Evolutionary conservation across 2,888 invertebrate genomes (phyloP), one percentile per base, ranked within the genome.

Genomic region (Kryphioiulus occultus): DNA sequence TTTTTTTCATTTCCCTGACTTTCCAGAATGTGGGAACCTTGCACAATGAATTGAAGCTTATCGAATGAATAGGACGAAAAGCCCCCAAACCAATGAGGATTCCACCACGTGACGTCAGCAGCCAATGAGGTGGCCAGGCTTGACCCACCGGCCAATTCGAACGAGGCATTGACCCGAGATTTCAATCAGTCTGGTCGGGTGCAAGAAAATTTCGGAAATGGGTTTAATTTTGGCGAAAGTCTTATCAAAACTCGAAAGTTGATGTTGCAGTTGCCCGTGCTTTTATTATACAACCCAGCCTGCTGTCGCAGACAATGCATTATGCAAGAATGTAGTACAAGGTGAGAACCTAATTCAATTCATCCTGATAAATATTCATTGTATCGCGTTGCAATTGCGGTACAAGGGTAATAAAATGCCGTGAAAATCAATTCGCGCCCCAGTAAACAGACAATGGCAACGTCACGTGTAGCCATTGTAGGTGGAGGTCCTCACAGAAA

Each of bases 291-390:
- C 59, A 59, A 59, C 3, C 59, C 59, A 59, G 7, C 22, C 22
- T 59, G 7, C 22, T 9, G 59, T 59, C 59, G n/a, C 22, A 22
- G 7, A 22, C 59, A 22, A 22, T 59, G 19, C 59, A 59, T 59
- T 59, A 59, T 59, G 59, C 59, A 22, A 59, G 59, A 59, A 59
- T 59, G 59, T 59, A 59, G 59, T 0, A 59, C 59, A 59, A 59
- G 59, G 59, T 59, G 59, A 59, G 59, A 22, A 59, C 59, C 59
- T 22, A 59, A 59, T 59, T 59, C 59, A 59, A 59, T 59, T 59
- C 59, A 59, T 59, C 59, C 59, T 59, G 59, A 22, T 59, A 59
- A 59, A 59, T 59, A 59, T 59, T 59, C 59, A 59, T 59, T 22
- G 53, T 19, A 53, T 59, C 22, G n/a, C 9, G n/a, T 59, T 22